phyloP scores from a whole-genome alignment of 1,140 invertebrate species.

The Bombus haemorrhoidalis region DNA sequence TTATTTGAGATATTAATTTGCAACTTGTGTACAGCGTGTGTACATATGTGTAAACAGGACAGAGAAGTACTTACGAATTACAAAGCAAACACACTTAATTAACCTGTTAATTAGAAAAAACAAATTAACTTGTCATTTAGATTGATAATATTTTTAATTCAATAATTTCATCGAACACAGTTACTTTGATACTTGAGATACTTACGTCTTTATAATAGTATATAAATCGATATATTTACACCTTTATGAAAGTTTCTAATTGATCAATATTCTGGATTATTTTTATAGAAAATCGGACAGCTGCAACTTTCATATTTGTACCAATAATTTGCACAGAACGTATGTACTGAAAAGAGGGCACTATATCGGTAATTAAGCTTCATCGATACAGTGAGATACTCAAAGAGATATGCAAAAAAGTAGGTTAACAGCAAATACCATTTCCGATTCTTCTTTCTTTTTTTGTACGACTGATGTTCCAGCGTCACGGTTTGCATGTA shows the following conservation, averaged over 20 bases:
- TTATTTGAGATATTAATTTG: background rate
- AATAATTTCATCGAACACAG: too few species aligned
- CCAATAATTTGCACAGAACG: background rate
- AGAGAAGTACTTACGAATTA: background rate
- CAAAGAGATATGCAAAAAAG: background rate
- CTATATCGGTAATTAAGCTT: background rate
- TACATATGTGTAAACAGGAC: too few species aligned
- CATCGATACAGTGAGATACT: background rate
- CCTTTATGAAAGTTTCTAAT: background rate
- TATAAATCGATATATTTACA: too few species aligned
- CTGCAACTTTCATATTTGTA: background rate
- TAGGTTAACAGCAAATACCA: background rate
- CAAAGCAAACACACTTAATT: background rate
- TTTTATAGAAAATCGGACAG: background rate
- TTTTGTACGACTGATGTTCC: background rate
- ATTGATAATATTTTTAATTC: too few species aligned
- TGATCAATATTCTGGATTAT: background rate
- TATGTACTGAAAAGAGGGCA: background rate
- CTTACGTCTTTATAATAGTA: too few species aligned
- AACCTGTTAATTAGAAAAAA: background rate
- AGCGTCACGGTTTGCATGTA: background rate
- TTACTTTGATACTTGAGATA: too few species aligned
- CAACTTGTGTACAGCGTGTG: background rate
- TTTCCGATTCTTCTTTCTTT: background rate
- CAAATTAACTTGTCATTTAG: too few species aligned